Conservation (phyloP, 2,113 vertebrate species). For the Pavo muticus region DNA sequence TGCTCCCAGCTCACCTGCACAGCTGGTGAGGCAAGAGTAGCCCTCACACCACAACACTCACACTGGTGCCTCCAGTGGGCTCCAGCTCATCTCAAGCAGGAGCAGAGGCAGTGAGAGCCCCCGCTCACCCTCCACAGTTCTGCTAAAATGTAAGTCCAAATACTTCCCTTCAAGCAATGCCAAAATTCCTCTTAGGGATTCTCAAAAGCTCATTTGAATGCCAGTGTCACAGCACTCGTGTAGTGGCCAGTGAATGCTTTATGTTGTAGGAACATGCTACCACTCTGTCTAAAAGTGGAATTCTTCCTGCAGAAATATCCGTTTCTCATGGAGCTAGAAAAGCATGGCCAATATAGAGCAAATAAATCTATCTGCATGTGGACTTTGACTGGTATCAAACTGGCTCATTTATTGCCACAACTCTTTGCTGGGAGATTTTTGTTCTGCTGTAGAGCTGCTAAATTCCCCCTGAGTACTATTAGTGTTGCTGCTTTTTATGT, state of each 20-base stretch:
- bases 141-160: not conserved
- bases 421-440: constrained; percentile 73
- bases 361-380: constrained; percentile 67
- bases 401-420: constrained; percentile 73
- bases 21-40: not conserved
- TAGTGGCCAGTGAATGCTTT: not conserved
- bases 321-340: constrained; percentile 37
- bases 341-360: constrained; percentile 41
- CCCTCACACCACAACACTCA: not conserved
- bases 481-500: constrained; percentile 75
- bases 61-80: not conserved
- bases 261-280: not conserved
- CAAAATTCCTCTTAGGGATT: not conserved
- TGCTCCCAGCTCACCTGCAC: not conserved
- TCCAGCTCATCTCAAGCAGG: not conserved
- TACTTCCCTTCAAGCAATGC: not conserved
- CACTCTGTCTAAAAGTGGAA: not conserved
- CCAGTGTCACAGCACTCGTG: not conserved
- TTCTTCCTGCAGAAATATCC: constrained; percentile 26
- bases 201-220: constrained; percentile 14
- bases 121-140: fast-evolving
- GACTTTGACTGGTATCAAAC: constrained; percentile 73
- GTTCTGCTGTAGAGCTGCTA: constrained; percentile 73
- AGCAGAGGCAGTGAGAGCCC: not conserved
- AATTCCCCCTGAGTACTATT: constrained; percentile 73